phyloP scores from a whole-genome alignment of 1,140 invertebrate species.

The Lordiphosa mommai region DNA sequence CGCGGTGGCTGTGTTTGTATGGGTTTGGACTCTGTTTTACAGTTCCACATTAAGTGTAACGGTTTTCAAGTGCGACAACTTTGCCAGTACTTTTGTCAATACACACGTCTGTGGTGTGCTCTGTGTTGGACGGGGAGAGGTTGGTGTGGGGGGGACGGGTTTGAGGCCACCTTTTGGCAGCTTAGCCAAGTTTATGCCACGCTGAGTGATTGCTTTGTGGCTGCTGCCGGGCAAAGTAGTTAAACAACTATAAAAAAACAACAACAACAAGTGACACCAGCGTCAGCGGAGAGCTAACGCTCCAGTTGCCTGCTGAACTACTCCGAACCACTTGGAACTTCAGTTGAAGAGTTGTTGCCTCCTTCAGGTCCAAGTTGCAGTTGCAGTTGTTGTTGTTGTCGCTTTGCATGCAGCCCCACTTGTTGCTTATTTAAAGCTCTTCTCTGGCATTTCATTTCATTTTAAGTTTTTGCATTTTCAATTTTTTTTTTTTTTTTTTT shows the following conservation, averaged over 20 bases:
- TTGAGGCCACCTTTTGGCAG: conserved; percentile 51
- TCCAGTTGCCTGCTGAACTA: conserved; percentile 50
- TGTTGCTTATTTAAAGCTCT: conserved; percentile 1
- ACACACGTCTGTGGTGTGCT: conserved; percentile 19
- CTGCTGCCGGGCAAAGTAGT: conserved; percentile 28
- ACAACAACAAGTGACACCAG: conserved; percentile 1
- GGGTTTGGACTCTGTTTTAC: conserved; percentile 14
- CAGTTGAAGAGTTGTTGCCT: conserved; percentile 2
- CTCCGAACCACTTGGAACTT: conserved; percentile 22
- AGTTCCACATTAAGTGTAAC: conserved; percentile 44
- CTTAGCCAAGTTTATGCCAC: conserved; percentile 35
- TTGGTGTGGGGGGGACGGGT: conserved; percentile 1
- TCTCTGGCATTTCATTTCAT: conserved; percentile 23
- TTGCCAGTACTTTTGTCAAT: conserved; percentile 2
- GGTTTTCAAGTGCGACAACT: conserved; percentile 34
- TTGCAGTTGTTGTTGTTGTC: conserved; percentile 5
- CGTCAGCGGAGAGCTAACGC: conserved; percentile 29
- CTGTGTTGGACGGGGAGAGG: conserved; percentile 2
- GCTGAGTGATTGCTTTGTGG: conserved; percentile 36
- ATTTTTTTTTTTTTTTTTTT: conserved; percentile 35
- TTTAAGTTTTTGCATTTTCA: conserved; percentile 35
- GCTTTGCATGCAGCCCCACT: conserved; percentile 10
- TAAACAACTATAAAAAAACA: conserved; percentile 29
- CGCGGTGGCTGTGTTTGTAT: background rate
- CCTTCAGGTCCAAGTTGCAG: conserved; percentile 5